Evolutionary conservation across 2,113 vertebrate genomes (phyloP).

Genomic region (Apodemus speciosus): DNA sequence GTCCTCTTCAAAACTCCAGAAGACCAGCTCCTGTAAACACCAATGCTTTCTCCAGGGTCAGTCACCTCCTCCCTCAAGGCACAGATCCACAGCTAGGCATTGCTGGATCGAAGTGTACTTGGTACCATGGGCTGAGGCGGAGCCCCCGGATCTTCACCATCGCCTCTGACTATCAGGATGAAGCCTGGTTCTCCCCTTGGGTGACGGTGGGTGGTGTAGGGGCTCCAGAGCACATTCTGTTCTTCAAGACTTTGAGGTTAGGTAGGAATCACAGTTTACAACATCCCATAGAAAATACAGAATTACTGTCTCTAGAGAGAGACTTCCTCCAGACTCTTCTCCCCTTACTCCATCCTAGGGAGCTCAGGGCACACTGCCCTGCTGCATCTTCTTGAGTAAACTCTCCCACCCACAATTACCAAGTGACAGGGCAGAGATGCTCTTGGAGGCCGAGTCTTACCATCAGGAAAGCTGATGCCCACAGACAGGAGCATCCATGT

Average conservation of each 20-base stretch:
- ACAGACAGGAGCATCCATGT: background rate
- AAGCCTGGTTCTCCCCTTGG: conserved; percentile 32
- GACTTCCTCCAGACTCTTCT: background rate
- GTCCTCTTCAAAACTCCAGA: background rate
- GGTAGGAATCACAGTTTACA: background rate
- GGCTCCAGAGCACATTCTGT: conserved; percentile 58
- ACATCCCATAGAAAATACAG: background rate
- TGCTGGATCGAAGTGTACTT: background rate
- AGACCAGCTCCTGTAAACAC: background rate
- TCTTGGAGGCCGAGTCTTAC: background rate
- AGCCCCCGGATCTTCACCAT: conserved; percentile 46
- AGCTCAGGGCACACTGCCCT: too few relatives aligned
- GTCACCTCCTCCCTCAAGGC: background rate
- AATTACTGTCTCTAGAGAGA: background rate
- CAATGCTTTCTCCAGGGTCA: background rate
- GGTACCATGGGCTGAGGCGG: conserved; percentile 16
- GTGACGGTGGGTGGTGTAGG: background rate
- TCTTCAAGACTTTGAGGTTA: conserved; percentile 37
- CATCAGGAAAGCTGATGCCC: background rate
- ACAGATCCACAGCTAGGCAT: rapidly evolving
- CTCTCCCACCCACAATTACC: background rate
- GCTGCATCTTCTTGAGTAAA: background rate
- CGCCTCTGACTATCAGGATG: background rate
- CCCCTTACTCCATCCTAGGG: background rate
- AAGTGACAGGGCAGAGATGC: background rate